Evolutionary conservation across 2,797 vertebrate species (phyloP).

Genomic region (Hoplostethus mediterraneus): DNA sequence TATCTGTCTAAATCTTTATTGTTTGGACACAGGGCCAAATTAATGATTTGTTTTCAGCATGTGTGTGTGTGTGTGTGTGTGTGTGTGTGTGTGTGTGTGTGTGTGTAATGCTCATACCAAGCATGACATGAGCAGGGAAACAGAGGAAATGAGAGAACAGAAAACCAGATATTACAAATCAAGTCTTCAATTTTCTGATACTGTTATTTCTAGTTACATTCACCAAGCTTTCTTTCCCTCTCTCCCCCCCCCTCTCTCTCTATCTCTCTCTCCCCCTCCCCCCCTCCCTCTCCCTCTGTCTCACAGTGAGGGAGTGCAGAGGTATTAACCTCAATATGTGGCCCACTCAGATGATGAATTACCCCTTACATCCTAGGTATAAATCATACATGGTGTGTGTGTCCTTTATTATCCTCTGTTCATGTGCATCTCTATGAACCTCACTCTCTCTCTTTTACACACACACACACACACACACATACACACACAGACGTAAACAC

Average conservation of each 20-base stretch:
- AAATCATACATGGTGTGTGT: slow-evolving; percentile 42
- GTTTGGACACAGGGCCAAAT: no score
- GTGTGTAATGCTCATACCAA: no score
- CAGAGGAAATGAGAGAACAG: not conserved
- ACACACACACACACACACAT: slow-evolving; percentile 34
- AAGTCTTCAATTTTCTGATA: slow-evolving; percentile 20
- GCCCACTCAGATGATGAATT: slow-evolving; percentile 51
- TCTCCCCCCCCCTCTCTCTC: not conserved
- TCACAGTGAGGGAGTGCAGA: not conserved
- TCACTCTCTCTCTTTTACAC: not conserved
- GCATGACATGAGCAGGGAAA: not conserved
- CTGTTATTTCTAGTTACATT: not conserved
- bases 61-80: no score
- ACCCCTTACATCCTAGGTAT: slow-evolving; percentile 33
- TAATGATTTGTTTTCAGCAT: no score
- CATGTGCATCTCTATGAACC: slow-evolving; percentile 35
- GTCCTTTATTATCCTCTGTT: slow-evolving; percentile 40
- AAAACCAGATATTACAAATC: slow-evolving; percentile 44
- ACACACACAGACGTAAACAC: not conserved
- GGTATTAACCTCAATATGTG: slow-evolving; percentile 33
- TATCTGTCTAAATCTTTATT: no score
- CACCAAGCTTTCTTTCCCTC: not conserved
- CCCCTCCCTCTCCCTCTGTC: not conserved
- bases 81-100: no score
- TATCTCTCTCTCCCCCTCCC: not conserved